Base-by-base conservation (phyloP, 2,888 invertebrate species). In the Rhogogaster chlorosoma region DNA sequence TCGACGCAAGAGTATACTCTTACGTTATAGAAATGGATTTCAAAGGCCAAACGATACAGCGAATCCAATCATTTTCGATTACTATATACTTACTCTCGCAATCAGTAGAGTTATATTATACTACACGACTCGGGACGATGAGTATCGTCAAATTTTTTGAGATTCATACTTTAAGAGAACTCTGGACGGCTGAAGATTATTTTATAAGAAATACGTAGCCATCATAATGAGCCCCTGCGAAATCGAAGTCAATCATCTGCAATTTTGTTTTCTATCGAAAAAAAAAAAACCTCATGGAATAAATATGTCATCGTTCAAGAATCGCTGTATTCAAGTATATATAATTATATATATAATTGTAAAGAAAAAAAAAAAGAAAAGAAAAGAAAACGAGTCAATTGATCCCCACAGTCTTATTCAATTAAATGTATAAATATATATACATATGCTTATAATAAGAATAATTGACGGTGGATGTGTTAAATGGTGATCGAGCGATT, bases 381-480 rank as follows among this genome's bases (percentile, higher is more conserved):
- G 7, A 53, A 53, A n/a, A 67, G 26, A 26, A 32, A 67, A 77
- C 77, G 53, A 49, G 77, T 49, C 53, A 77, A 77, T 77, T 53
- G 53, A 77, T 77, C 77, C 32, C 77, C 77, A 53, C 77, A 53
- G 53, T 77, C 77, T 53, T 77, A 42, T 61, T 15, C 22, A 38
- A 38, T 6, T 49, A 49, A 3, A 36, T 36, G 5, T 36, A 36
- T 36, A 36, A 36, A 36, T 36, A 36, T 36, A 36, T 36, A 36
- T 36, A 5, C 36, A 36, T 45, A 73, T 42, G 71, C 71, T 73
- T 73, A 38, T 22, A 67, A 15, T 29, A 29, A 22, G 22, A 42
- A 73, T 38, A 9, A 80, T 61, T 57, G 36, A 80, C 26, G 22
- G 38, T 26, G 57, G 61, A 80, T 80, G 61, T 80, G 80, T 18